Evolutionary conservation across 2,888 invertebrate genomes (phyloP).

Genomic region (Sicus ferrugineus): DNA sequence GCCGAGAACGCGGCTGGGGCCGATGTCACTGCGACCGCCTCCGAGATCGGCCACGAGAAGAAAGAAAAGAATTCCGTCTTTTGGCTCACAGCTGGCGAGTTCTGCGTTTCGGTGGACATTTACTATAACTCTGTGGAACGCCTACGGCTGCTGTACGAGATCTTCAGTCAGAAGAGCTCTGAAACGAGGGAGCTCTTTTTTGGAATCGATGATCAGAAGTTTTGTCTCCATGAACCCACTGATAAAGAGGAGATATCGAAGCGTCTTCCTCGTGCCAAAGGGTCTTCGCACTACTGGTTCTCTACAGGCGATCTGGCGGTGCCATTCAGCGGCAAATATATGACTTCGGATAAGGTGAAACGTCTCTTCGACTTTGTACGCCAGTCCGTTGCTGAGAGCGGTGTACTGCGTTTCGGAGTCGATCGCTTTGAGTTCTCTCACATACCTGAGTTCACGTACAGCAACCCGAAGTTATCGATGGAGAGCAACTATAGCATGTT

Average conservation of each 20-base stretch:
- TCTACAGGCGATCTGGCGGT: constrained; percentile 55
- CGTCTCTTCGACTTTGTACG: constrained; percentile 53
- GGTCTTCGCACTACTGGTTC: constrained; percentile 60
- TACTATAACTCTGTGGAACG: constrained; percentile 46
- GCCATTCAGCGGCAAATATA: constrained; percentile 55
- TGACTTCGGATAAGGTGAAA: constrained; percentile 50
- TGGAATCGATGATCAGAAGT: constrained; percentile 58
- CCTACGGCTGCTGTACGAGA: constrained; percentile 53
- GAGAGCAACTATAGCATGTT: constrained; percentile 59
- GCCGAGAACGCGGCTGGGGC: constrained; percentile 33
- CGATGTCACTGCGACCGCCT: constrained; percentile 38
- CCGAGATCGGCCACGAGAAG: constrained; percentile 46
- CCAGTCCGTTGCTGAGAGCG: constrained; percentile 37
- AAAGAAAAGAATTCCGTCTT: constrained; percentile 48
- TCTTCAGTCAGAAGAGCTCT: constrained; percentile 55
- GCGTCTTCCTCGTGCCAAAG: constrained; percentile 44
- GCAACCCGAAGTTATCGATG: constrained; percentile 51
- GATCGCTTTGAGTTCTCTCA: constrained; percentile 58
- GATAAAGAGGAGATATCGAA: constrained; percentile 40
- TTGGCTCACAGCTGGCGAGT: constrained; percentile 55
- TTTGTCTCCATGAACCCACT: constrained; percentile 36
- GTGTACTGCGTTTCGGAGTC: constrained; percentile 53
- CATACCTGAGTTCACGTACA: constrained; percentile 50
- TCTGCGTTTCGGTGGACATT: constrained; percentile 52
- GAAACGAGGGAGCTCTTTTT: constrained; percentile 53